Conservation (phyloP, 2,888 invertebrate genomes). For the Polia nebulosa region DNA sequence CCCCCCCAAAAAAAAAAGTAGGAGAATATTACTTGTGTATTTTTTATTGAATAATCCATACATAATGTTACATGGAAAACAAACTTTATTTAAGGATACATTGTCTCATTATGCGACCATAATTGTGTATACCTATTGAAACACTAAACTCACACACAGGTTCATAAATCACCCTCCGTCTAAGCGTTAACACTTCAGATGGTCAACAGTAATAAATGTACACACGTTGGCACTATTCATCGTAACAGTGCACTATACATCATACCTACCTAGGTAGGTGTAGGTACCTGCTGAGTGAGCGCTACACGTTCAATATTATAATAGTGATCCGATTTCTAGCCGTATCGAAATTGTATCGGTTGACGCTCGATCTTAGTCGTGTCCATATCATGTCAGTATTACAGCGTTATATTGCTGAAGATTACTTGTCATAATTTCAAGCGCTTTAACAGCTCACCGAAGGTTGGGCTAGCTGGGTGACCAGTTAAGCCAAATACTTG, state of each 20-base stretch:
- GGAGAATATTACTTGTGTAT: too few species aligned
- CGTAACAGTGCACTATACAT: not conserved
- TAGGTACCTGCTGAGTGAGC: not conserved
- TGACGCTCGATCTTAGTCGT: not conserved
- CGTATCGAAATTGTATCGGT: not conserved
- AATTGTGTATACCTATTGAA: not conserved
- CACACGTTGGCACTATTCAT: constrained; percentile 21
- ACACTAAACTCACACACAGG: not conserved
- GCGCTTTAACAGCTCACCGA: too few species aligned
- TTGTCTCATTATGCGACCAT: not conserved
- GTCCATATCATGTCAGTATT: not conserved
- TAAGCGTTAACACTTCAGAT: constrained; percentile 32
- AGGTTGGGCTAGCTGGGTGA: too few species aligned
- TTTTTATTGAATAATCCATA: too few species aligned
- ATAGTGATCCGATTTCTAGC: constrained; percentile 21
- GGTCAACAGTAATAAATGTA: constrained; percentile 27
- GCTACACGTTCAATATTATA: constrained; percentile 12
- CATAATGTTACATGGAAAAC: too few species aligned
- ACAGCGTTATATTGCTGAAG: not conserved
- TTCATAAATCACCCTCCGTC: constrained; percentile 11
- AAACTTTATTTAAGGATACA: not conserved
- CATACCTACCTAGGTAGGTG: not conserved
- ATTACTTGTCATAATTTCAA: too few species aligned
- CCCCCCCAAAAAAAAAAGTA: too few species aligned
- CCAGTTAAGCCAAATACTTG: too few species aligned